A percentile compares a stretch with the other conserved stretches of the same genome.
Conservation (phyloP, 2,113 vertebrate genomes). For the Lipotes vexillifer region DNA sequence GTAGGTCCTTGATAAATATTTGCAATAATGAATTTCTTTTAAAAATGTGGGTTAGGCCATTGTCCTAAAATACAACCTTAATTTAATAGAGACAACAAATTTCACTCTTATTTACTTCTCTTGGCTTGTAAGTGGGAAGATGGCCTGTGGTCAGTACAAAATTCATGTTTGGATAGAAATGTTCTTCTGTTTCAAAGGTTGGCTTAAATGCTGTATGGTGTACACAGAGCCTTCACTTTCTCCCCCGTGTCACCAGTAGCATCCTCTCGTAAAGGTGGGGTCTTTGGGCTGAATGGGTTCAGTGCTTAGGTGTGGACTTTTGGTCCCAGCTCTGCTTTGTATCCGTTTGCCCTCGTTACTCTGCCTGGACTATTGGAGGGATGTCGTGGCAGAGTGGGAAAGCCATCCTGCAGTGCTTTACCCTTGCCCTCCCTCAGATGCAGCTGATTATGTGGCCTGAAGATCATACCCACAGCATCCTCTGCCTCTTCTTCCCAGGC, state of each 20-base stretch:
- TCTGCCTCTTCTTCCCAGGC: not conserved
- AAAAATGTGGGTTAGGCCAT: not conserved
- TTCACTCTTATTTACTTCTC: not conserved
- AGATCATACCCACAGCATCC: fast-evolving
- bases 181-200: not conserved
- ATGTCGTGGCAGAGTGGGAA: not conserved
- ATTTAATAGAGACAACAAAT: not conserved
- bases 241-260: not conserved
- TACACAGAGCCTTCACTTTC: not conserved
- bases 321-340: not conserved
- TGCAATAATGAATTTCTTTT: not conserved
- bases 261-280: fast-evolving
- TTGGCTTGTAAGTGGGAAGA: not conserved
- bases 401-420: not conserved
- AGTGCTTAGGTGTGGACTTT: not conserved
- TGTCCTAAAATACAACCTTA: not conserved
- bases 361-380: not conserved
- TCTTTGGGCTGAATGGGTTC: not conserved
- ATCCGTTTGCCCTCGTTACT: not conserved
- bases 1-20: not conserved
- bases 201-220: fast-evolving
- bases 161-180: not conserved
- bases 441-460: fast-evolving
- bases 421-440: not conserved
- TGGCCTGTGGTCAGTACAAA: not conserved